Evolutionary conservation across 2,888 invertebrate genomes (phyloP).

Genomic region (Zootermopsis nevadensis): DNA sequence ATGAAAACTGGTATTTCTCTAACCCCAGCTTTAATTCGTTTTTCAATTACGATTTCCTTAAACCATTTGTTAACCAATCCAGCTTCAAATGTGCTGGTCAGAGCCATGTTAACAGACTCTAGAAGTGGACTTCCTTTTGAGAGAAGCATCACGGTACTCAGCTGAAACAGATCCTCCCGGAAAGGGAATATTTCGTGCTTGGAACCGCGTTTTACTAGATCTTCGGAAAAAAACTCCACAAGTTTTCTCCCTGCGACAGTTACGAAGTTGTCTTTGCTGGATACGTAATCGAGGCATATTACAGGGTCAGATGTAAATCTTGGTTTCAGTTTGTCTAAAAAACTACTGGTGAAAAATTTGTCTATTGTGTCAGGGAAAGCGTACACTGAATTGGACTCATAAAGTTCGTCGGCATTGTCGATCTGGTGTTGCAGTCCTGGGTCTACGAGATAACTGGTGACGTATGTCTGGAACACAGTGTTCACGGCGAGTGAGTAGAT

Average conservation of each 20-base stretch:
- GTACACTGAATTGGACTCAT: not conserved
- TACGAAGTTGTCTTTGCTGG: not conserved
- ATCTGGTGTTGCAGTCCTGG: not conserved
- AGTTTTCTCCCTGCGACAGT: not conserved
- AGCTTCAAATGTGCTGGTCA: not conserved
- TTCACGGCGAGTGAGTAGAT: slow-evolving; percentile 10
- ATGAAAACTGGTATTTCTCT: not conserved
- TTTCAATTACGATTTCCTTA: not conserved
- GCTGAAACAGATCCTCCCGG: not conserved
- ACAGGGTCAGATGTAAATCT: not conserved
- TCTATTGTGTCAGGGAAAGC: not conserved
- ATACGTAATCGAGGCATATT: not conserved
- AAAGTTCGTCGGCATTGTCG: not conserved
- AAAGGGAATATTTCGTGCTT: not conserved
- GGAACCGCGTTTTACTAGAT: not conserved
- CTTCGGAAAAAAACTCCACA: not conserved
- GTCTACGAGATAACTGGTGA: not conserved
- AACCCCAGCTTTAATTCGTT: not conserved
- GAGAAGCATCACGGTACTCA: not conserved
- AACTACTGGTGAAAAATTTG: not conserved
- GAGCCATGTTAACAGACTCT: not conserved
- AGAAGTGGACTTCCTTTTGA: not conserved
- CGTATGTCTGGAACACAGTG: slow-evolving; percentile 7
- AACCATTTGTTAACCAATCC: not conserved
- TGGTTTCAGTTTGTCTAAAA: not conserved